Evolutionary conservation across 2,797 vertebrate genomes (phyloP).

Genomic region (Megaceryle alcyon): DNA sequence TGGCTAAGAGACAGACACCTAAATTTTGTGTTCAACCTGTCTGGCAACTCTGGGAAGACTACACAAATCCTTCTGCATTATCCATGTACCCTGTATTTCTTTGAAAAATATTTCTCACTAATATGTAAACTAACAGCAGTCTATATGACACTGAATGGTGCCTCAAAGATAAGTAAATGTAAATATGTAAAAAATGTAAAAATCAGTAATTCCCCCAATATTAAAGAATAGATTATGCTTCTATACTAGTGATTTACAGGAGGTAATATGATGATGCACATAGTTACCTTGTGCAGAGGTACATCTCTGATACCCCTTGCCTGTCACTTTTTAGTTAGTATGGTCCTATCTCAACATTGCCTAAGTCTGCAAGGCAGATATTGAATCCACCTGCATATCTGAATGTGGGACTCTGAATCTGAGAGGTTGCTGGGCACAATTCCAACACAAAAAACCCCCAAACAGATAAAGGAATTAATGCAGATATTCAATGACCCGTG

Average conservation of each 20-base stretch:
- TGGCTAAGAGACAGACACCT: accelerated
- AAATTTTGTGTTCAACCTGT: not conserved
- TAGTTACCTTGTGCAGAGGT: not conserved
- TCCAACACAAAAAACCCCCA: not conserved
- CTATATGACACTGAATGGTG: not conserved
- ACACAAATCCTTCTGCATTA: not conserved
- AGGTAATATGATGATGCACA: not conserved
- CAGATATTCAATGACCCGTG: not conserved
- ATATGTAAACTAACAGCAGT: not conserved
- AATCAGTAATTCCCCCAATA: not conserved
- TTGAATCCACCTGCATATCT: not conserved
- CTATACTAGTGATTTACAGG: not conserved
- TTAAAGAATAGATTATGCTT: not conserved
- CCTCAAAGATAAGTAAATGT: not conserved
- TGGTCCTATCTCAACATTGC: accelerated
- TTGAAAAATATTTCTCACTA: not conserved
- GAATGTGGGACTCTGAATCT: not conserved
- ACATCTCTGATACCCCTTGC: not conserved
- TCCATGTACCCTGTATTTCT: not conserved
- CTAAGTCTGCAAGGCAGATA: not conserved
- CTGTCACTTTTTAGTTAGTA: not conserved
- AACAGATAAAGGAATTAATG: not conserved
- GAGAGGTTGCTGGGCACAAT: not conserved
- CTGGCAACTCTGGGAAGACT: not conserved
- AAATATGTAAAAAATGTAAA: not conserved